Base-by-base conservation (phyloP, 2,113 vertebrate species). In the Syngnathus typhle region DNA sequence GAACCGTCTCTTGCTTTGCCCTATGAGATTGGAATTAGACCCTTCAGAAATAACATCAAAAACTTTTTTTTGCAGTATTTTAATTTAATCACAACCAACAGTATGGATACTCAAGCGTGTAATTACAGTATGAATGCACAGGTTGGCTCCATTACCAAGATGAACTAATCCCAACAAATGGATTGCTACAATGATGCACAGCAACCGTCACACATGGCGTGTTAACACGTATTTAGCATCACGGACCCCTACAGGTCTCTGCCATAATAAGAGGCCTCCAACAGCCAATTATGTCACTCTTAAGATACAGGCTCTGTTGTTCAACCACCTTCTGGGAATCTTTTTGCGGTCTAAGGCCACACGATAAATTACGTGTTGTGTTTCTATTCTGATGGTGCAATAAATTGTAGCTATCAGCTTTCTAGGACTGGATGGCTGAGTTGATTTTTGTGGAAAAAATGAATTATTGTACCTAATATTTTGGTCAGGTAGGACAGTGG, bases 171-270 rank as follows among this genome's bases (percentile, higher is more conserved):
- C 49, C 19, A 37, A 65, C 43, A 75, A 46, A 63, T 55, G 67
- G 62, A 39, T 19, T 56, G 4, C 11, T 56, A 11, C 70, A 32
- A 32, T 32, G 7, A 12, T 38, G 43, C 47, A 37, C 66, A 52
- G 18, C 63, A 66, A 36, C 47, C 72, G 72, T 64, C 75, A 78
- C 68, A 64, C 41, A 27, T 39, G 12, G 37, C 37, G 78, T 69
- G 77, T 76, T 84, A 84, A 88, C 70, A 67, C 70, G 69, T 68
- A 82, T 76, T 82, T 85, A 74, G 72, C 68, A 76, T 77, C 65
- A 64, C 64, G 61, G 71, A 60, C 44, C 27, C 27, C 27, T 32
- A 32, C 27, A 32, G 71, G 73, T 72, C 58, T 65, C 60, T 69
- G 71, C 61, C 66, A 44, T 79, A 80, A 82, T 82, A 68, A 79